Percentiles rank a stretch among this genome's conserved stretches.
Conservation (phyloP, 2,888 invertebrate genomes). For the Nysson spinosus region DNA sequence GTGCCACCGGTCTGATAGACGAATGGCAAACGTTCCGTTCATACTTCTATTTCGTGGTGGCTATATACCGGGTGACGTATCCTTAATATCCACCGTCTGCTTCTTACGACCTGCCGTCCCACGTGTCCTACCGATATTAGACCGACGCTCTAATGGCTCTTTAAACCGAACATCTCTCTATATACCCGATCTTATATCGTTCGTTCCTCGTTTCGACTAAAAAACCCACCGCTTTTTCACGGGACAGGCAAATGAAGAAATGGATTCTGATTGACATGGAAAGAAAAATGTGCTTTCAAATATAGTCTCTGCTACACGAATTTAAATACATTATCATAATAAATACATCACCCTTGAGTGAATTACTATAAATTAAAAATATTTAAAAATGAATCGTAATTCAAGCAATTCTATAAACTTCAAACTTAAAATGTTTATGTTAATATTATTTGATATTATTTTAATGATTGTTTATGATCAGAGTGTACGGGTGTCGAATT, state of each 20-base stretch:
- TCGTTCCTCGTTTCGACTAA: not conserved
- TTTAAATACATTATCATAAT: too few relatives aligned
- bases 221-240: not conserved
- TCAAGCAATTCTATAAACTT: too few relatives aligned
- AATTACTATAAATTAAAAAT: too few relatives aligned
- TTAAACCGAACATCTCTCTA: constrained; percentile 58
- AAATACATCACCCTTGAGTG: too few relatives aligned
- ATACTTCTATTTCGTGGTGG: constrained; percentile 39
- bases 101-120: constrained; percentile 65
- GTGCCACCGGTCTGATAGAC: constrained; percentile 40
- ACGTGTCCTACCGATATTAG: constrained; percentile 65
- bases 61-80: constrained; percentile 45
- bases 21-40: constrained; percentile 40
- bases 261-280: too few relatives aligned
- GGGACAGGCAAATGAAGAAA: not conserved
- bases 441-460: too few relatives aligned
- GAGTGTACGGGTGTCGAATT: too few relatives aligned
- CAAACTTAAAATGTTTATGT: too few relatives aligned
- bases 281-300: too few relatives aligned
- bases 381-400: too few relatives aligned
- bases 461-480: too few relatives aligned
- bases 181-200: constrained; percentile 41
- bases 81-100: constrained; percentile 70
- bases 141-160: constrained; percentile 65
- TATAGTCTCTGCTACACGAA: too few relatives aligned